These are phyloP conservation scores for Mactromeris polynyma DNA, from an alignment of 2,888 invertebrate genomes.

Conservation along the genomic window DNA sequence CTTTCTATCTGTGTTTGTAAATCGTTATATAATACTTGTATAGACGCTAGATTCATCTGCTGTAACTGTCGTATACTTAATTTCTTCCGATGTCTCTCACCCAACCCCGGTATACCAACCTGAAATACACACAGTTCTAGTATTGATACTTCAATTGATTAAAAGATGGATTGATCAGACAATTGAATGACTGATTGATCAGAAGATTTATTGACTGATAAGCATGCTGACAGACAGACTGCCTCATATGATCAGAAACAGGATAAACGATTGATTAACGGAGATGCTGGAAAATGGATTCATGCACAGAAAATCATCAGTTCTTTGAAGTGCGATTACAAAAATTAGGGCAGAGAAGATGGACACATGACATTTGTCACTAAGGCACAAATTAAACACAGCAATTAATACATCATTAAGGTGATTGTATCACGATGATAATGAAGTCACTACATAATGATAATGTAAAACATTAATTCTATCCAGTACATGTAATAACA, in stretches of 20 bases:
- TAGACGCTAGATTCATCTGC: constrained; percentile 97
- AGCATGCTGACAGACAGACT: background rate
- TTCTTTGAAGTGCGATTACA: no score
- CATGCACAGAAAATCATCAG: no score
- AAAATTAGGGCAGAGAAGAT: no score
- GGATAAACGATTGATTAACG: background rate
- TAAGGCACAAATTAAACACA: no score
- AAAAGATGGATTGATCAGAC: background rate
- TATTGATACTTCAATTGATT: background rate
- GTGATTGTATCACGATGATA: no score
- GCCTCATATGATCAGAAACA: background rate
- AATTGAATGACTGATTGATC: background rate
- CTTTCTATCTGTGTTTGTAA: constrained; percentile 96
- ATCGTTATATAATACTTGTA: constrained; percentile 97
- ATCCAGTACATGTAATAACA: no score
- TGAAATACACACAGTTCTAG: constrained; percentile 80
- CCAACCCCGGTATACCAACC: constrained; percentile 92
- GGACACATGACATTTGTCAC: no score
- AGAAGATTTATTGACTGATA: background rate
- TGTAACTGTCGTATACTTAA: constrained; percentile 93
- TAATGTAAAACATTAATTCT: no score
- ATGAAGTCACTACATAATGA: no score
- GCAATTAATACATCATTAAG: no score
- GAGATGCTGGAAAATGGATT: background rate
- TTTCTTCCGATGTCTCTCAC: constrained; percentile 92